Evolutionary conservation across 2,113 vertebrate genomes (phyloP), one percentile per base, ranked within the genome.

Genomic region (Morone saxatilis): DNA sequence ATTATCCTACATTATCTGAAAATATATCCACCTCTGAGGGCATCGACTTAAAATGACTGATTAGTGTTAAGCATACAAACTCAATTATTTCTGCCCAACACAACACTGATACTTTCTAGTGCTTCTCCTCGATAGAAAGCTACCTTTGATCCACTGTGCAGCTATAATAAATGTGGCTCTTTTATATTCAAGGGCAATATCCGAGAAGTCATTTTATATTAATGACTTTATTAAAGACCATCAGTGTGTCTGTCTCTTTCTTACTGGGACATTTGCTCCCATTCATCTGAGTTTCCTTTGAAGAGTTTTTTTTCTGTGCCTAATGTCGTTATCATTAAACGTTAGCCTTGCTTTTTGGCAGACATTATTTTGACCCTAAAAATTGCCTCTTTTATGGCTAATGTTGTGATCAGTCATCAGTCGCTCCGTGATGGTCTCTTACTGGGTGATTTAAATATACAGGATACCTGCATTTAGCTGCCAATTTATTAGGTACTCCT

Each of bases 161-260:
- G 14, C 7, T 47, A 11, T 22, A 63, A 62, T 22, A 20, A 77
- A 57, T 6, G 3, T 40, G 16, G 1, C 20, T 59, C 20, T 11
- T 70, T 63, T 71, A 36, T 47, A 79, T 45, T 20, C 11, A 51
- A 36, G 19, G 14, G 2, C 14, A 77, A 50, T 59, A 54, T 16
- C 7, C 54, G n/a, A 48, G 19, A 9, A 47, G 38, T 74, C 3
- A 16, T 78, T 47, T 56, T 45, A 62, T 81, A 61, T 53, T 68
- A 68, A 45, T 54, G 14, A 22, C 11, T 40, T 14, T 38, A 54
- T 54, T 71, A 53, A 3, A 2, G 19, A 20, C 41, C 53, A 7
- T 60, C 16, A 61, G n/a, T 25, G 67, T 62, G 22, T 43, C 56
- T 7, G 68, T 31, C 61, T 70, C 66, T 63, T 51, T 53, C 36